These are phyloP conservation scores for Pammene fasciana DNA, from an alignment of 2,888 invertebrate genomes.

Conservation along the genomic window DNA sequence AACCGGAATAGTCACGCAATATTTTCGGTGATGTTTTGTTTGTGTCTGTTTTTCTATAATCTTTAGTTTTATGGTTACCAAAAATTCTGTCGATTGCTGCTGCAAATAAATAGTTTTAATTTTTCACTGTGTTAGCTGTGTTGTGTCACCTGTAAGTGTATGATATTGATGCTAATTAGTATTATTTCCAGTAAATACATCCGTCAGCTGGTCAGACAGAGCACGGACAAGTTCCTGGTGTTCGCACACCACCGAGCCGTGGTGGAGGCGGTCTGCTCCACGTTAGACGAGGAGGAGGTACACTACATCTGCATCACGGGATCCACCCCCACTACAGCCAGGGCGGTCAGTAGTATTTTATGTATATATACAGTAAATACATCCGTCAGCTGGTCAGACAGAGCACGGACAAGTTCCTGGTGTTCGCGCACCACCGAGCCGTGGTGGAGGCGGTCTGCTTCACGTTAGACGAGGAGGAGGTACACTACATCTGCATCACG, in stretches of 20 bases:
- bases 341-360: constrained; percentile 76
- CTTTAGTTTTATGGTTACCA: too few species aligned
- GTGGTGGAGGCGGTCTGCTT: constrained; percentile 91
- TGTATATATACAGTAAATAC: constrained; percentile 82
- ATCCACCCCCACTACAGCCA: constrained; percentile 86
- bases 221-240: constrained; percentile 90
- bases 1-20: too few species aligned
- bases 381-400: constrained; percentile 87
- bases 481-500: constrained; percentile 93
- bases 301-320: constrained; percentile 95
- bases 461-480: constrained; percentile 83
- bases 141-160: too few species aligned
- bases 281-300: constrained; percentile 84
- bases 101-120: too few species aligned
- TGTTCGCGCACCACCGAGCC: constrained; percentile 95
- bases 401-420: constrained; percentile 88
- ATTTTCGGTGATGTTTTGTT: too few species aligned
- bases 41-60: too few species aligned
- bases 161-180: too few species aligned
- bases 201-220: constrained; percentile 85
- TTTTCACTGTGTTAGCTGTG: too few species aligned
- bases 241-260: constrained; percentile 96
- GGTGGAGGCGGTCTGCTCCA: constrained; percentile 89
- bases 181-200: constrained; percentile 87
- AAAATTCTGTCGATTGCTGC: too few species aligned